Percentiles rank a stretch among this genome's conserved stretches.
Conservation (phyloP, 2,113 vertebrate species). For the Pelodiscus sinensis region DNA sequence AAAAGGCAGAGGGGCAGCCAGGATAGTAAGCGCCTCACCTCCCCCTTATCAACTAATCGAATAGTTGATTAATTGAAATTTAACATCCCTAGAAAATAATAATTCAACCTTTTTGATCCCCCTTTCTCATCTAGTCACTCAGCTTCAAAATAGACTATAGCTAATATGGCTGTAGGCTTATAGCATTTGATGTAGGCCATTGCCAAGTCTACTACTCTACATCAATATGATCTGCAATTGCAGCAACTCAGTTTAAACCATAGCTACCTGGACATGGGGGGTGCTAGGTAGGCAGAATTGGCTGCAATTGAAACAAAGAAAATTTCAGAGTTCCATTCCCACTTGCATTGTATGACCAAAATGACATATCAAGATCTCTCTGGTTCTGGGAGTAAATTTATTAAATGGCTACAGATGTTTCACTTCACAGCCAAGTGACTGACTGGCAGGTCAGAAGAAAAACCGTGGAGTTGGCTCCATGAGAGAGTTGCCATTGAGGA, state of each 20-base stretch:
- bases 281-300: neutral
- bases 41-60: too few species aligned
- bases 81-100: neutral
- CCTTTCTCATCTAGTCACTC: neutral
- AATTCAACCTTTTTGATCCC: neutral
- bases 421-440: conserved; percentile 25
- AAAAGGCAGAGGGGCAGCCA: too few species aligned
- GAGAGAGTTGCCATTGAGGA: conserved; percentile 38
- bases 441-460: neutral
- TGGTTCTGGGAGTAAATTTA: conserved; percentile 11
- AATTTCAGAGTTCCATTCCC: conserved; percentile 3
- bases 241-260: neutral
- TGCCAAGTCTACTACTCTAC: conserved; percentile 1
- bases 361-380: neutral
- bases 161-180: neutral
- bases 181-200: neutral
- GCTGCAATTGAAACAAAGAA: neutral
- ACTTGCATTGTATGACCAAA: conserved; percentile 40
- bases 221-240: neutral
- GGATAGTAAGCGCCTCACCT: too few species aligned
- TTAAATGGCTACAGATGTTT: conserved; percentile 56
- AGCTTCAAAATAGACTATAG: neutral
- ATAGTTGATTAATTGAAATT: too few species aligned
- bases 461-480: conserved; percentile 17
- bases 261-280: neutral